Base-by-base conservation (phyloP, 1,140 invertebrate species). In the Drosophila nigrodunni region DNA sequence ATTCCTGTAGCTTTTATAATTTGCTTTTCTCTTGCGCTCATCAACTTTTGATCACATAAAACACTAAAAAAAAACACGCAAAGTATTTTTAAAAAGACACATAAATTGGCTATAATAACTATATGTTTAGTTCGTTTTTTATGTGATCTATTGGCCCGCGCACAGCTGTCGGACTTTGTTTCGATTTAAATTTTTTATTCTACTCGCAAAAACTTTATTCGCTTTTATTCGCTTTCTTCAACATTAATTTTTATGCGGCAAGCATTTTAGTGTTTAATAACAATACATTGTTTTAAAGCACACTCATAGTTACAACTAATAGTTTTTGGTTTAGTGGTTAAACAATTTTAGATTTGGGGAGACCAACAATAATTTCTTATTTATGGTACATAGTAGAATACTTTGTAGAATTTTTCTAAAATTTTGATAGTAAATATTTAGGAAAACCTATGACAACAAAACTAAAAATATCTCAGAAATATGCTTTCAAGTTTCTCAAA, bases 41-140 rank as follows among this genome's bases (percentile, higher is more conserved):
- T 52, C 11, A 62, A 61, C 49, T 44, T 69, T 69, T 69, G 57
- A 61, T 61, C 47, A 52, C 11, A 37, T 41, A 44, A 37, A 35
- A 21, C 18, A 61, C 21, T 60, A 44, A 69, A 52, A 1, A 15
- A 39, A 35, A 35, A 7, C 3, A 25, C 7, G 7, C 21, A 49
- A 49, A 25, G 21, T 25, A 49, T 30, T 49, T 49, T 49, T 25
- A 52, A 60, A 34, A 50, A 25, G 18, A 7, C 25, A 30, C 25
- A 39, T 18, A 25, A 39, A 49, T 4, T 2, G 13, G 21, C 5
- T 59, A 59, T 18, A 57, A 47, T 8, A 39, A 10, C 18, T 39
- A 50, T 11, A 41, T 41, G 11, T 30, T 30, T 6, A 41, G 39
- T 41, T 10, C 7, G 39, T 30, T 21, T 34, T n/a, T 7, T 55